Evolutionary conservation across 2,888 invertebrate genomes (phyloP), one percentile per base, ranked within the genome.

Genomic region (Orthosia gothica): DNA sequence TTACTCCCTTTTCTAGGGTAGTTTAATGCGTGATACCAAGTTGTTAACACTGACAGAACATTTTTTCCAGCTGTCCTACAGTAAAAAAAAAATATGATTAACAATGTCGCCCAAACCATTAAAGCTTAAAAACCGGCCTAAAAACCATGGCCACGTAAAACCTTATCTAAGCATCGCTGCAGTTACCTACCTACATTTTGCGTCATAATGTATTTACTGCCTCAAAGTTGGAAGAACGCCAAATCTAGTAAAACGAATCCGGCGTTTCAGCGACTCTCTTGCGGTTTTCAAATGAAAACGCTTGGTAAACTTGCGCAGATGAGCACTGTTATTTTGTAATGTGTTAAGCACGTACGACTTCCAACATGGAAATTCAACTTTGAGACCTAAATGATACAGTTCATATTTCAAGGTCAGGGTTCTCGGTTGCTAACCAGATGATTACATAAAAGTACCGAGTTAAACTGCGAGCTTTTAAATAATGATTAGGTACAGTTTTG

Each of bases 121-220:
- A 12, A 32, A 26, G 58, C 40, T 40, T 61, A n/a, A 64, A 64
- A 71, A 32, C 45, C 3, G 52, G 47, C 13, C 50, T 4, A 45
- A 71, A 81, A 71, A 64, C 20, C 47, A 57, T 81, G 54, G 58
- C 23, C 65, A 45, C 40, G 32, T 57, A 50, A 69, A 77, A 58
- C 52, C 74, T 81, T 80, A 86, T 86, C 84, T 85, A 80, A 85
- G 69, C 76, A 82, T 85, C 81, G 71, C 70, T 81, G 79, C 85
- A 82, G 81, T 69, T 82, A 76, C 76, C 77, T 82, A 82, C 82
- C 82, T 87, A 86, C 82, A 89, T 88, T 87, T 87, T 66, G 73
- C 86, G 79, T 88, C 84, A 89, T 91, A 89, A 90, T 91, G 89
- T 91, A 91, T 91, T 91, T 89, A 90, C 89, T 81, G 81, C 75